Percentiles rank a stretch among this genome's conserved stretches.
These are phyloP conservation scores for Agrochola lychnidis DNA, from an alignment of 2,888 invertebrate genomes.

Conservation along the genomic window DNA sequence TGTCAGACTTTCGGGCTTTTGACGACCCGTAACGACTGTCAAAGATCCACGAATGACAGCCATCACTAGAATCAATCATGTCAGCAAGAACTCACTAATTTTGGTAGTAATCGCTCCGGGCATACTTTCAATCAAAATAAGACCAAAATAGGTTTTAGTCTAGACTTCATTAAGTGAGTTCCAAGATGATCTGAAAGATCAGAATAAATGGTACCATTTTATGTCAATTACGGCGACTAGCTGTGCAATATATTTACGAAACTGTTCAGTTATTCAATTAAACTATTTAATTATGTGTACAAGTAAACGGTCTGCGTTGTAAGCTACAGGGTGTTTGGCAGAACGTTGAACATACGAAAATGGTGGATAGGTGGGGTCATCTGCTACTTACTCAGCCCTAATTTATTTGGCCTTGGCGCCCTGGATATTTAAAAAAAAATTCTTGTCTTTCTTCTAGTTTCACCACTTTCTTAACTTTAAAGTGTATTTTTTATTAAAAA, in stretches of 20 bases:
- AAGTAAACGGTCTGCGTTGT: not conserved
- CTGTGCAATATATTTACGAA: not conserved
- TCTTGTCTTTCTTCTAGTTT: no score
- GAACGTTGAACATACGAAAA: no score
- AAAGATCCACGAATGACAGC: no score
- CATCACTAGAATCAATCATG: not conserved
- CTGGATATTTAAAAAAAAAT: no score
- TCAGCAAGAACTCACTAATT: not conserved
- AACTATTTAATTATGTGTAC: constrained; percentile 16
- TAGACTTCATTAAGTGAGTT: not conserved
- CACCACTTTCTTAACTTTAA: no score
- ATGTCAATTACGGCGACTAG: constrained; percentile 32
- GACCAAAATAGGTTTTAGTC: not conserved
- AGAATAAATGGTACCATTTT: constrained; percentile 6
- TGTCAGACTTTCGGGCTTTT: no score
- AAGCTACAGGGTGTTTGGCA: no score
- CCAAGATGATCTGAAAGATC: constrained; percentile 15
- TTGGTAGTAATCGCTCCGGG: not conserved
- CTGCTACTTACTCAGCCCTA: no score
- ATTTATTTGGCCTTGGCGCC: no score
- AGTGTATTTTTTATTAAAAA: no score
- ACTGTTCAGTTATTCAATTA: constrained; percentile 7
- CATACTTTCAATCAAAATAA: constrained; percentile 1
- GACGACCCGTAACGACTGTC: no score
- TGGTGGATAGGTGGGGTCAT: no score